phyloP scores from a whole-genome alignment of 2,888 invertebrate species.

The Notodonta dromedarius region DNA sequence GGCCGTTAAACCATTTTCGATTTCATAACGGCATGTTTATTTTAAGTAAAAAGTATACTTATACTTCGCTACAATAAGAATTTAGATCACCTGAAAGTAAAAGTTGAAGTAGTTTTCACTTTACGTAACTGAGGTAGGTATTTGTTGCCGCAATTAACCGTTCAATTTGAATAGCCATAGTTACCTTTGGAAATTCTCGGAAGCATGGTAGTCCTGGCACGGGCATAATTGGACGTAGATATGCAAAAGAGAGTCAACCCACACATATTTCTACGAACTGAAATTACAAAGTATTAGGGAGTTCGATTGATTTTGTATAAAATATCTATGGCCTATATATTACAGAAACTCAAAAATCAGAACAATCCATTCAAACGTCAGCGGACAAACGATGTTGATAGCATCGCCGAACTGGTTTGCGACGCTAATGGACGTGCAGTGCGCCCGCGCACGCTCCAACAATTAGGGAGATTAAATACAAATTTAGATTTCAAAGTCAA shows the following conservation, averaged over 20 bases:
- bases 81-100: slow-evolving; percentile 2
- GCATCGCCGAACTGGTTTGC: slow-evolving; percentile 34
- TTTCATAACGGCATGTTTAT: neutral
- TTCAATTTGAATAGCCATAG: neutral
- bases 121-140: neutral
- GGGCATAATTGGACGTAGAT: too few species aligned
- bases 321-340: neutral
- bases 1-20: neutral
- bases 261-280: too few species aligned
- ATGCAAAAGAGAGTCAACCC: too few species aligned
- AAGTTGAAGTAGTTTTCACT: neutral
- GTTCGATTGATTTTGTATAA: too few species aligned
- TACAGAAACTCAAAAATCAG: slow-evolving; percentile 12
- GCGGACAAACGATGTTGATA: slow-evolving; percentile 33
- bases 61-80: neutral
- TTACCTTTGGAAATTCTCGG: too few species aligned
- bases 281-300: too few species aligned
- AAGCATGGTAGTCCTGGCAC: too few species aligned
- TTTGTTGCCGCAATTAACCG: neutral
- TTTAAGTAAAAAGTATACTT: neutral
- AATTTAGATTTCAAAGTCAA: slow-evolving; percentile 44
- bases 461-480: slow-evolving; percentile 38
- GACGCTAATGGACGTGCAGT: slow-evolving; percentile 27
- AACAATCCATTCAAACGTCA: slow-evolving; percentile 30
- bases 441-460: slow-evolving; percentile 19